These are phyloP conservation scores for Acleris emargana DNA, from an alignment of 2,888 invertebrate species.

Conservation along the genomic window DNA sequence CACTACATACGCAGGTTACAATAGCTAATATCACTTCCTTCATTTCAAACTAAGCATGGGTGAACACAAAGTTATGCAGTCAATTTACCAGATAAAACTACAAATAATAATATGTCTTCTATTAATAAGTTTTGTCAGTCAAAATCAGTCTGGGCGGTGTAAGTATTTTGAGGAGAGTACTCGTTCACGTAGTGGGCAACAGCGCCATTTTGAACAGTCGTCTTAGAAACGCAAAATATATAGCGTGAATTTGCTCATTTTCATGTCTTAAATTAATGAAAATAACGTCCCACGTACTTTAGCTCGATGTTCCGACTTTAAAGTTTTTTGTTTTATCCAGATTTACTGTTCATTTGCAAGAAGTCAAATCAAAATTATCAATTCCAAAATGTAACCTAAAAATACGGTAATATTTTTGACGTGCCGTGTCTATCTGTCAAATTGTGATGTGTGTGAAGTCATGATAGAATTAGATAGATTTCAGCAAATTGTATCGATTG, in stretches of 20 bases:
- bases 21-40: constrained; percentile 81
- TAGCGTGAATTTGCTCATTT: constrained; percentile 7
- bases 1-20: constrained; percentile 78
- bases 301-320: constrained; percentile 1
- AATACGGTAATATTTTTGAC: neutral
- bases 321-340: neutral
- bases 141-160: constrained; percentile 38
- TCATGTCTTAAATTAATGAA: constrained; percentile 7
- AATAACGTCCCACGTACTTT: constrained; percentile 22
- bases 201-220: constrained; percentile 49
- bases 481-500: neutral
- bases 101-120: constrained; percentile 50
- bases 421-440: neutral
- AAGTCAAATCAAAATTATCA: constrained; percentile 8
- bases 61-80: constrained; percentile 66
- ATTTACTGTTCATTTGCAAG: neutral
- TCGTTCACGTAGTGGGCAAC: constrained; percentile 36
- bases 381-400: constrained; percentile 20
- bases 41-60: constrained; percentile 70
- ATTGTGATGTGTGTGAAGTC: too few relatives aligned
- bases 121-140: constrained; percentile 52
- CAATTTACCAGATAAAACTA: constrained; percentile 60
- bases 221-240: constrained; percentile 25
- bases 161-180: constrained; percentile 14
- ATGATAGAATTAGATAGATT: too few relatives aligned